phyloP scores from a whole-genome alignment of 2,797 vertebrate species.

The Periparus ater region DNA sequence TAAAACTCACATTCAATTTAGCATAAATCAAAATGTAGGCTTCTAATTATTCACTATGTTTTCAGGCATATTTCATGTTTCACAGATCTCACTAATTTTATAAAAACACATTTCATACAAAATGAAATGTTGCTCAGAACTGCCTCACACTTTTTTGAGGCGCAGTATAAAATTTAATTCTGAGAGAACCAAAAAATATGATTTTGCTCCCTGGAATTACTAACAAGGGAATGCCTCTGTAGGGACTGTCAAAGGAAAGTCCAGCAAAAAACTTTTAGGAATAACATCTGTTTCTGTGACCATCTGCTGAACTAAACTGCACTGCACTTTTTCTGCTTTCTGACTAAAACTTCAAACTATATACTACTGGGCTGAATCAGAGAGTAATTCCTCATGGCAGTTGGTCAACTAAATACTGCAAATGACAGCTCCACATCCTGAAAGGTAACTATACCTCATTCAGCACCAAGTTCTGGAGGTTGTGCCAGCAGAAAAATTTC shows the following conservation, averaged over 20 bases:
- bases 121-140: background rate
- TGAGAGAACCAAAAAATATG: background rate
- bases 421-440: background rate
- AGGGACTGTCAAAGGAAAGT: background rate
- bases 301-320: background rate
- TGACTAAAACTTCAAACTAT: background rate
- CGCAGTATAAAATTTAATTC: background rate
- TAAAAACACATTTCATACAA: background rate
- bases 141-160: background rate
- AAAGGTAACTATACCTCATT: background rate
- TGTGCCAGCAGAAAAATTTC: background rate
- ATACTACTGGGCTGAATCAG: background rate
- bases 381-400: background rate
- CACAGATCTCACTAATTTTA: background rate
- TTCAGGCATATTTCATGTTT: background rate
- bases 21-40: background rate
- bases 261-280: background rate
- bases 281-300: background rate
- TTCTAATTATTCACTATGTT: background rate
- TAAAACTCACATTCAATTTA: background rate
- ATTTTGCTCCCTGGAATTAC: background rate
- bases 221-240: background rate
- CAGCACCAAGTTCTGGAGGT: background rate
- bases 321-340: background rate
- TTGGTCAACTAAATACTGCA: background rate